Conservation (phyloP, 2,888 invertebrate genomes). For the Noctua comes region DNA sequence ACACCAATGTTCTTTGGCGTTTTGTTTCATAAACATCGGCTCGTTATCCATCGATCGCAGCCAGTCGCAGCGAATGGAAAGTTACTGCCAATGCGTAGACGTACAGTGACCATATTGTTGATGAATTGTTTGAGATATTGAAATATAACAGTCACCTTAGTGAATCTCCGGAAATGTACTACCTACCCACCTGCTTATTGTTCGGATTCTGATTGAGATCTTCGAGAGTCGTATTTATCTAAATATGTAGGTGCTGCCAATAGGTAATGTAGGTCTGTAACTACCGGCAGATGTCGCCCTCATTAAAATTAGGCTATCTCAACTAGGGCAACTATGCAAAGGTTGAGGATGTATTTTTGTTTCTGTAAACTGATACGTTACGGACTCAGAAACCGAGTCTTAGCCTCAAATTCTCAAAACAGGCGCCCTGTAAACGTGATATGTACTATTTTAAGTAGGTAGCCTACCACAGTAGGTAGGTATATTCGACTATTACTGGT, state of each 20-base stretch:
- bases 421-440: not conserved
- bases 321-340: not conserved
- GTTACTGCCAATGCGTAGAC: conserved; percentile 65
- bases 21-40: conserved; percentile 84
- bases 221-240: not conserved
- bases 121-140: conserved; percentile 50
- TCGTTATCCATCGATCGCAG: conserved; percentile 73
- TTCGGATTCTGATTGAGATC: conserved; percentile 1
- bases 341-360: conserved; percentile 20
- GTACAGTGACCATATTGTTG: conserved; percentile 48
- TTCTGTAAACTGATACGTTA: conserved; percentile 20
- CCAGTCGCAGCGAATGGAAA: conserved; percentile 76
- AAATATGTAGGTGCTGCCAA: not conserved
- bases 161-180: conserved; percentile 26
- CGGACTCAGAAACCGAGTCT: not conserved
- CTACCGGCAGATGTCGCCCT: not conserved
- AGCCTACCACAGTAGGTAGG: no score
- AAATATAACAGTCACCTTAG: conserved; percentile 41
- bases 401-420: conserved; percentile 15
- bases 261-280: not conserved
- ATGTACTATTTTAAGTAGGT: conserved; percentile 1
- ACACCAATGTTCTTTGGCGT: conserved; percentile 70
- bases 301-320: conserved; percentile 20
- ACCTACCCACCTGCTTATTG: not conserved
- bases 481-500: not conserved